Evolutionary conservation across 1,140 invertebrate species (phyloP), one percentile per base, ranked within the genome.

Genomic region (Listronotus oregonensis): DNA sequence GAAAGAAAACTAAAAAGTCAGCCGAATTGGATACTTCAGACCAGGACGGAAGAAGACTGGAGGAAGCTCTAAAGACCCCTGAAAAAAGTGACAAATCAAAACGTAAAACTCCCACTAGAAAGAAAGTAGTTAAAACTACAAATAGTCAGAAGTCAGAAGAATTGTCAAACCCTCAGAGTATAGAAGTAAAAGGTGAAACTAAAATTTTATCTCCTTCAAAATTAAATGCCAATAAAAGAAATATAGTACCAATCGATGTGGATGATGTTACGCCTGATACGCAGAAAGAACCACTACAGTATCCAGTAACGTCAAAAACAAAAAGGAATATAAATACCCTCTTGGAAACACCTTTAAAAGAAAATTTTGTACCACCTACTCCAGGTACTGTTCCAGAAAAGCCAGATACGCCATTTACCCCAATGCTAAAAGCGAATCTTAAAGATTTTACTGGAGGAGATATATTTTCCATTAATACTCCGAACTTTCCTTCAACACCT

Each of bases 401-500:
- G n/a, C 12, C 40, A 4, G 56, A 61, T 50, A 75, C 77, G 1
- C 77, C 77, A 9, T 73, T 78, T 55, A 73, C 73, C 0, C 71
- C 73, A 58, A 68, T 76, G 55, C 57, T 78, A 7, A 71, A 74
- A 32, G 77, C 75, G 17, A 73, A 77, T 46, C 60, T 75, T 4
- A 47, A 69, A 40, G 71, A 67, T 14, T 40, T 75, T 14, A 66
- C 67, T 42, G 50, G 34, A 12, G 58, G 56, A 67, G 46, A 69
- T 65, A 70, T 44, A 10, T 62, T 68, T 34, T 64, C 67, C 0
- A 68, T 79, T 44, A 64, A 60, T 9, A 79, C 77, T 14, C 77
- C 77, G 10, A 74, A 72, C 60, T 69, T 78, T 44, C 72, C 73
- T 9, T 46, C 77, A 9, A 79, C 77, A 5, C 77, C 77, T 3